Evolutionary conservation across 1,140 invertebrate species (phyloP).

Genomic region (Penaeus indicus): DNA sequence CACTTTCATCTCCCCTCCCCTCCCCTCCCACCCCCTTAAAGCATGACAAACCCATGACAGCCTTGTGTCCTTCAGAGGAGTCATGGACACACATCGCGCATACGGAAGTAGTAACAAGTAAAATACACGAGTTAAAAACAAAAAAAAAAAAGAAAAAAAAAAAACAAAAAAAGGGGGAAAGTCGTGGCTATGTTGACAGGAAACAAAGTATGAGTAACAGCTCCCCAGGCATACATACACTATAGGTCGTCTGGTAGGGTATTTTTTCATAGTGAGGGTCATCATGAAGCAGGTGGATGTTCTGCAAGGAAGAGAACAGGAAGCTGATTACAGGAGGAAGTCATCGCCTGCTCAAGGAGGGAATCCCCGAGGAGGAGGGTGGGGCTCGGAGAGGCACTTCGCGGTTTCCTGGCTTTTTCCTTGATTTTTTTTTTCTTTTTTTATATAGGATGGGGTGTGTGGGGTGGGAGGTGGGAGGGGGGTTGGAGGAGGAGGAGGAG

Average conservation of each 20-base stretch:
- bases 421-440: no score
- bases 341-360: background rate
- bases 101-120: background rate
- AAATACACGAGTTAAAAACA: background rate
- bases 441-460: no score
- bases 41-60: no score
- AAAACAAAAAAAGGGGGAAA: conserved; percentile 34
- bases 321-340: conserved; percentile 59
- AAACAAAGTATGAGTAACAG: conserved; percentile 48
- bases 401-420: no score
- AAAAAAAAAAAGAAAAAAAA: no score
- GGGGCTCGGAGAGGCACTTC: background rate
- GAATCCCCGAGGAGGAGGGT: no score
- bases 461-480: no score
- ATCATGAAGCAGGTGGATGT: conserved; percentile 72
- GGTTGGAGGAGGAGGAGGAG: no score
- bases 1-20: no score
- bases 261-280: conserved; percentile 73
- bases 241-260: conserved; percentile 70
- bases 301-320: conserved; percentile 69
- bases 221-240: conserved; percentile 66
- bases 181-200: conserved; percentile 34
- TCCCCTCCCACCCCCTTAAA: no score
- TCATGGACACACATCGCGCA: no score
- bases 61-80: no score